phyloP scores from a whole-genome alignment of 2,797 vertebrate species.

The Simalia tracyae region DNA sequence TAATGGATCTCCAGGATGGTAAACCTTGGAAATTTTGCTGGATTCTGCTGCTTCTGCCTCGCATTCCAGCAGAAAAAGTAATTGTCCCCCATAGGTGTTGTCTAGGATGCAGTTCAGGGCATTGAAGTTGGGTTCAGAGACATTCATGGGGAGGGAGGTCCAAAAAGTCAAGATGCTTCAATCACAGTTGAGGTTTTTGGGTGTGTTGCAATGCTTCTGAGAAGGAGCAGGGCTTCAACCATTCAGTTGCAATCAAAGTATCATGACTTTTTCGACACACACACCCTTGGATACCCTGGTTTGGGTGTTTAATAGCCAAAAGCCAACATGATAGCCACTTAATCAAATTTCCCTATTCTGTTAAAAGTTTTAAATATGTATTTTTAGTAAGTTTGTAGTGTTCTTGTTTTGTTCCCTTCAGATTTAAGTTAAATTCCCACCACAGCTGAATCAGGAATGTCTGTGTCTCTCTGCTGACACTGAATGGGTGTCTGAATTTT shows the following conservation, averaged over 20 bases:
- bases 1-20: too few species aligned
- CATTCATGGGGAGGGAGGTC: background rate
- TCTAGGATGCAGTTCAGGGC: background rate
- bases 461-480: background rate
- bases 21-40: too few species aligned
- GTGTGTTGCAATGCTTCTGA: background rate
- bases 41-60: too few species aligned
- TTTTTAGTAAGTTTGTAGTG: background rate
- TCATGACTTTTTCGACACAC: background rate
- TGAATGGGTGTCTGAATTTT: background rate
- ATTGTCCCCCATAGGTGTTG: too few species aligned
- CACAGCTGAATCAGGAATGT: background rate
- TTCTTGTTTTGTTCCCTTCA: background rate
- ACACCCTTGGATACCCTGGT: background rate
- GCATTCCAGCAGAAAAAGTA: too few species aligned
- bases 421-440: background rate
- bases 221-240: background rate
- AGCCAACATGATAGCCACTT: background rate
- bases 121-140: background rate
- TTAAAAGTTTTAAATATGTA: background rate
- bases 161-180: background rate
- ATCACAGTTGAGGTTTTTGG: background rate
- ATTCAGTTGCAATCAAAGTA: background rate
- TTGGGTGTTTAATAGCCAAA: background rate
- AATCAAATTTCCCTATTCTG: background rate